Percentiles rank a stretch among this genome's conserved stretches.
These are phyloP conservation scores for Hippocampus comes DNA, from an alignment of 2,113 vertebrate genomes.

Conservation along the genomic window DNA sequence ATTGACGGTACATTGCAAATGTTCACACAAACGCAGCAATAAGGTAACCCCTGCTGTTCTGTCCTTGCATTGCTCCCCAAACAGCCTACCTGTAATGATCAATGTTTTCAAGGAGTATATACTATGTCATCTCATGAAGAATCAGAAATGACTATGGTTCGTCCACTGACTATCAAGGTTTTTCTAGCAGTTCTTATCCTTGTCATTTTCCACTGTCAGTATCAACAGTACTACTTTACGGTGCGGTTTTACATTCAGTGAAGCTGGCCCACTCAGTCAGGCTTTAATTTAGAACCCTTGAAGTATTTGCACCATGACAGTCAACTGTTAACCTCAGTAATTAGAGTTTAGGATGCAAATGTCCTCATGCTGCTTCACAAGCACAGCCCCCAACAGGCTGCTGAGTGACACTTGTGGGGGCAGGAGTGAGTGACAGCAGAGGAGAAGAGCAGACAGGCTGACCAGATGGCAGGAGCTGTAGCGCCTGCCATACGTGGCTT, in stretches of 20 bases:
- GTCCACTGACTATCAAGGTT: background rate
- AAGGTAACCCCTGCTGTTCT: background rate
- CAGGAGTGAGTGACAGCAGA: constrained; percentile 64
- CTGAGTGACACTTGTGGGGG: constrained; percentile 67
- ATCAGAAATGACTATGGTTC: background rate
- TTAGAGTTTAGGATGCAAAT: constrained; percentile 57
- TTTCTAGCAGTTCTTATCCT: background rate
- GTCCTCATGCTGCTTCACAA: constrained; percentile 47
- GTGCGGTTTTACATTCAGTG: constrained; percentile 15
- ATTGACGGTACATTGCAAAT: background rate
- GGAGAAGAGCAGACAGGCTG: constrained; percentile 59
- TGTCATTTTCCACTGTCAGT: background rate
- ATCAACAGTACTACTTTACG: background rate
- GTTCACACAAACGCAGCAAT: background rate
- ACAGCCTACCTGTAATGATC: background rate
- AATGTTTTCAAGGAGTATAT: background rate
- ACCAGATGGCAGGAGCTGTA: constrained; percentile 70
- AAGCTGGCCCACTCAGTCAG: constrained; percentile 26
- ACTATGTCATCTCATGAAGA: background rate
- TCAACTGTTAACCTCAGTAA: constrained; percentile 57
- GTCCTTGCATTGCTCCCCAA: background rate
- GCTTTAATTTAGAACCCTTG: constrained; percentile 43
- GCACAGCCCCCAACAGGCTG: constrained; percentile 52
- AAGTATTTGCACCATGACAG: constrained; percentile 51
- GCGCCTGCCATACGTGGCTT: constrained; percentile 47